Percentiles rank a stretch among this genome's conserved stretches.
phyloP scores from a whole-genome alignment of 2,113 vertebrate species.

The Aptenodytes forsteri region DNA sequence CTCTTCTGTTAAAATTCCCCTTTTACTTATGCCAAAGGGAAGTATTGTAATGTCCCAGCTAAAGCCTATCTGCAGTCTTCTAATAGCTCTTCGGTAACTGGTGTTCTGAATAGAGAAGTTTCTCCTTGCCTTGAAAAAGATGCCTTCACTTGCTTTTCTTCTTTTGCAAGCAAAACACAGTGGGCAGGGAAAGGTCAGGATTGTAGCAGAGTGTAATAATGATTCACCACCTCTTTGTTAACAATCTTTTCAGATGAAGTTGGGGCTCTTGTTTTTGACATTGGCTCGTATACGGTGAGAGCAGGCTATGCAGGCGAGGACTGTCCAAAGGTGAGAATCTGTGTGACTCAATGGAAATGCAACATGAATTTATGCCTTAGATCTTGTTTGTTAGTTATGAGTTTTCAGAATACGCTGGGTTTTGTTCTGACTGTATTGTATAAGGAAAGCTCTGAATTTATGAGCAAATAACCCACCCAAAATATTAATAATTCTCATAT shows the following conservation, averaged over 20 bases:
- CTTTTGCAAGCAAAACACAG: not conserved
- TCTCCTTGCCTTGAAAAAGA: not conserved
- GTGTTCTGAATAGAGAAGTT: not conserved
- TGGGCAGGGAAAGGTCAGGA: not conserved
- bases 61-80: not conserved
- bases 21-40: not conserved
- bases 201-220: not conserved
- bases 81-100: accelerated
- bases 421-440: not conserved
- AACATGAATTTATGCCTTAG: not conserved
- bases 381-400: accelerated
- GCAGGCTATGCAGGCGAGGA: slow-evolving; percentile 98
- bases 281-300: slow-evolving; percentile 95
- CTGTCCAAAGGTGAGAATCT: slow-evolving; percentile 90
- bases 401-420: accelerated
- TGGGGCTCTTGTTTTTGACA: slow-evolving; percentile 97
- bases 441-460: not conserved
- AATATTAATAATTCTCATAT: not conserved
- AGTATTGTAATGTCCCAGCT: not conserved
- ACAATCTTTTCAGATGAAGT: slow-evolving; percentile 89
- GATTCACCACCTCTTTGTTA: not conserved
- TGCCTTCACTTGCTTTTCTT: not conserved
- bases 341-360: not conserved
- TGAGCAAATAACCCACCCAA: not conserved
- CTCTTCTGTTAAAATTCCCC: not conserved